Conservation (phyloP, 2,888 invertebrate genomes). For the Tiliacea aurago region DNA sequence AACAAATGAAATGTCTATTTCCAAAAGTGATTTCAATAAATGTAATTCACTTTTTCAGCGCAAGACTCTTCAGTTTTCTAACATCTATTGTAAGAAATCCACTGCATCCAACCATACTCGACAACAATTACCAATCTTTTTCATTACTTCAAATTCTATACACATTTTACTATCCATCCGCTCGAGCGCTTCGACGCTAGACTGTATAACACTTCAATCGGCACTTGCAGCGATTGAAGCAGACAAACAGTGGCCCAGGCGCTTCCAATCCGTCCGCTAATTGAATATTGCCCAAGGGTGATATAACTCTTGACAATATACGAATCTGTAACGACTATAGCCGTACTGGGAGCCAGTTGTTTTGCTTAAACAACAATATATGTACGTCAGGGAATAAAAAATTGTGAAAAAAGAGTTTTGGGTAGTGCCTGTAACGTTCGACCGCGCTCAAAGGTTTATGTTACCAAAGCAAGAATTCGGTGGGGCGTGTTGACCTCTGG, state of each 20-base stretch:
- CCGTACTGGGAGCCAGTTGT: slow-evolving; percentile 77
- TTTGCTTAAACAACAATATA: slow-evolving; percentile 80
- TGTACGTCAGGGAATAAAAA: slow-evolving; percentile 70
- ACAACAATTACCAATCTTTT: slow-evolving; percentile 27
- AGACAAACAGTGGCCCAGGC: slow-evolving; percentile 58
- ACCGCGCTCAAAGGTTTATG: slow-evolving; percentile 28
- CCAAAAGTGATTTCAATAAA: neutral
- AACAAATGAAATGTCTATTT: neutral
- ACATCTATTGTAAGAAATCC: slow-evolving; percentile 1
- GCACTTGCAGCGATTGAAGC: slow-evolving; percentile 65
- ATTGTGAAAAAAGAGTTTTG: slow-evolving; percentile 61
- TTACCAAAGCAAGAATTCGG: slow-evolving; percentile 38
- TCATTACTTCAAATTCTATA: slow-evolving; percentile 37
- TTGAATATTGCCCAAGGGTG: slow-evolving; percentile 78
- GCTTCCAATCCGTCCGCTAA: slow-evolving; percentile 69
- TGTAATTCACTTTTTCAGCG: neutral
- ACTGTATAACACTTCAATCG: slow-evolving; percentile 54
- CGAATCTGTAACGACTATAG: slow-evolving; percentile 72
- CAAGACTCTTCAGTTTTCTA: neutral
- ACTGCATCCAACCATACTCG: neutral
- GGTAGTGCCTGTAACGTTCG: slow-evolving; percentile 40
- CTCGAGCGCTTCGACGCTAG: slow-evolving; percentile 41
- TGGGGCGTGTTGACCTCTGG: slow-evolving; percentile 19
- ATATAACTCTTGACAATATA: slow-evolving; percentile 73
- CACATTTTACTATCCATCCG: slow-evolving; percentile 48